Evolutionary conservation across 2,797 vertebrate species (phyloP), one percentile per base, ranked within the genome.

Genomic region (Acanthopagrus latus): DNA sequence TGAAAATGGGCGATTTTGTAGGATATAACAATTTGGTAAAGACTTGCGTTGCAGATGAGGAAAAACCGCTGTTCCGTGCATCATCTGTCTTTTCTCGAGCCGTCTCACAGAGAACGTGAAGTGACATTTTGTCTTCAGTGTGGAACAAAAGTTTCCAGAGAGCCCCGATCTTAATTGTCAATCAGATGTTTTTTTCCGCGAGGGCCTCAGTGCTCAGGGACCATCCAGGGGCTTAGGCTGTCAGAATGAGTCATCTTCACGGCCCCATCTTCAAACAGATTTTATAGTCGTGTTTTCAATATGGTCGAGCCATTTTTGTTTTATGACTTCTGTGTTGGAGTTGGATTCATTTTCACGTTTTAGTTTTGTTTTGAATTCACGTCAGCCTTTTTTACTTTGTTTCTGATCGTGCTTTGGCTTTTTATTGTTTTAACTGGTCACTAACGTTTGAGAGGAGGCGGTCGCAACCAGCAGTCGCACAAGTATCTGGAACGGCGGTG

Each of bases 161-260:
- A 65, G 65, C 54, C 29, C 1, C 17, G 81, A 63, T 73, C 21
- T 80, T 82, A 84, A 84, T 74, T 76, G 71, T 84, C 78, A 85
- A 64, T 86, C 80, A 86, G 78, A 67, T 3, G 1, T 82, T 88
- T 92, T 92, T 92, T 91, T 90, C 81, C 84, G 77, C 21, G 17
- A 73, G 60, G 64, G 78, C 64, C 60, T 83, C 27, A 33, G 65
- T 41, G 38, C 73, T 58, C 8, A 12, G 73, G 73, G 71, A 83
- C 65, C 51, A 65, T 84, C 62, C 60, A 77, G 76, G 50, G 66
- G 78, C 82, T 91, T 86, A 83, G n/a, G 44, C 73, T 88, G 87
- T 91, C 83, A 66, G 51, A 74, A 41, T 86, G 80, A 86, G 25
- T 86, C 77, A 82, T 90, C 75, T 43, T 82, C 58, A 16, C 4